These are phyloP conservation scores for Tinea semifulvella DNA, from an alignment of 2,888 invertebrate species.

Conservation along the genomic window DNA sequence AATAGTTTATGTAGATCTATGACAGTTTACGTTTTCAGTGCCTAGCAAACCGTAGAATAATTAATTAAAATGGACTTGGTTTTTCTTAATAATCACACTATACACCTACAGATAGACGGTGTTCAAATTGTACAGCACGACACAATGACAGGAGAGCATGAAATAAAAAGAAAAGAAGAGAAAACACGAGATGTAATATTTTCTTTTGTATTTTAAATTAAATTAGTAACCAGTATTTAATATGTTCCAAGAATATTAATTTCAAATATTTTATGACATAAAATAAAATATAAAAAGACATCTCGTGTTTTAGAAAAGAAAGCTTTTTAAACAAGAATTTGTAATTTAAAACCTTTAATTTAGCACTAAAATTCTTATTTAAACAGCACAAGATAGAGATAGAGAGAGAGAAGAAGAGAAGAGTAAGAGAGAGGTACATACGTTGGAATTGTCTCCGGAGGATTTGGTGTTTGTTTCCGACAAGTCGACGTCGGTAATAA, in stretches of 20 bases:
- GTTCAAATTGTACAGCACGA: neutral
- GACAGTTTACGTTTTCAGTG: no score
- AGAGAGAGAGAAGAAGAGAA: neutral
- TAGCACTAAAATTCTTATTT: no score
- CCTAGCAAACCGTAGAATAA: no score
- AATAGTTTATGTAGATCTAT: no score
- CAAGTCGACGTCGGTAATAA: constrained; percentile 60
- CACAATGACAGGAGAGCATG: constrained; percentile 4
- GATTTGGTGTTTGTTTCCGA: constrained; percentile 57
- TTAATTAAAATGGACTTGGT: no score
- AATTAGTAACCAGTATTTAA: neutral
- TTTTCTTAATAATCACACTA: no score
- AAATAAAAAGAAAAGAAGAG: neutral
- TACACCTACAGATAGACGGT: neutral
- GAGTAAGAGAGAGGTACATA: constrained; percentile 10
- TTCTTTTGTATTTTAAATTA: neutral
- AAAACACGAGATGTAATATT: constrained; percentile 7
- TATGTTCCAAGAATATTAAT: neutral
- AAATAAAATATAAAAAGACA: neutral
- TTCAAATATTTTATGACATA: neutral
- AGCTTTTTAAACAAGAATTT: no score
- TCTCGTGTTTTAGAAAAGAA: neutral
- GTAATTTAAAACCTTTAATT: no score
- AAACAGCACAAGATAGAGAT: neutral
- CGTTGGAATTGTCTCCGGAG: constrained; percentile 39